A percentile compares a stretch with the other conserved stretches of the same genome.
phyloP scores from a whole-genome alignment of 2,888 invertebrate species.

The Napeogenes sylphis region DNA sequence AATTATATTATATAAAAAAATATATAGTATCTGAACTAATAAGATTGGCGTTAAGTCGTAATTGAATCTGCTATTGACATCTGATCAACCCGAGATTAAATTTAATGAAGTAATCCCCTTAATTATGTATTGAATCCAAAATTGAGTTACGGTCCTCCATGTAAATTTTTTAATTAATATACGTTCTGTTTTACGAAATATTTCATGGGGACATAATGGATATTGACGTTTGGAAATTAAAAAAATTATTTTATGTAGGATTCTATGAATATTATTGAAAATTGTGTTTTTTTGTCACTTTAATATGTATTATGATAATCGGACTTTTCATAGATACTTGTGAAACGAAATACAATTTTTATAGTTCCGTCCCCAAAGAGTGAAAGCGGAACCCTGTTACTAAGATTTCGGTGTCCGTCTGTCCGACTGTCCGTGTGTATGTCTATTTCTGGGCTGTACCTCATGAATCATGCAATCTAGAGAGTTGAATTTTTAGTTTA shows the following conservation, averaged over 20 bases:
- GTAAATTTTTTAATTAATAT: conserved; percentile 32
- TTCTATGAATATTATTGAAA: neutral
- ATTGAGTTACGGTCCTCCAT: conserved; percentile 8
- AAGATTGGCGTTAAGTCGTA: neutral
- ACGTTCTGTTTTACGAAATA: conserved; percentile 23
- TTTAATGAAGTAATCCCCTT: conserved; percentile 4
- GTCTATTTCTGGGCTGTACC: too few relatives aligned
- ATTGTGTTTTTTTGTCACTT: neutral
- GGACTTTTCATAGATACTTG: neutral
- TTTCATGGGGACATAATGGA: conserved; percentile 24
- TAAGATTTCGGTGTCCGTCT: too few relatives aligned
- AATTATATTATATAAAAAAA: too few relatives aligned
- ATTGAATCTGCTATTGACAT: neutral
- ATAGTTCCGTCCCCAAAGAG: too few relatives aligned
- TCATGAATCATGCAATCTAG: too few relatives aligned
- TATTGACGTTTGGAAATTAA: conserved; percentile 25
- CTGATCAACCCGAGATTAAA: neutral
- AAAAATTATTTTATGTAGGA: conserved; percentile 21
- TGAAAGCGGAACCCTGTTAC: too few relatives aligned
- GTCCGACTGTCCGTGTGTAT: too few relatives aligned
- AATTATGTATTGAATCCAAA: conserved; percentile 12
- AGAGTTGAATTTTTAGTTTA: too few relatives aligned
- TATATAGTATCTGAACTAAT: too few relatives aligned
- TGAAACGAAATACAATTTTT: too few relatives aligned
- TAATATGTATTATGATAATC: neutral